Conservation (phyloP, 2,113 vertebrate species). For the Epinephelus lanceolatus region DNA sequence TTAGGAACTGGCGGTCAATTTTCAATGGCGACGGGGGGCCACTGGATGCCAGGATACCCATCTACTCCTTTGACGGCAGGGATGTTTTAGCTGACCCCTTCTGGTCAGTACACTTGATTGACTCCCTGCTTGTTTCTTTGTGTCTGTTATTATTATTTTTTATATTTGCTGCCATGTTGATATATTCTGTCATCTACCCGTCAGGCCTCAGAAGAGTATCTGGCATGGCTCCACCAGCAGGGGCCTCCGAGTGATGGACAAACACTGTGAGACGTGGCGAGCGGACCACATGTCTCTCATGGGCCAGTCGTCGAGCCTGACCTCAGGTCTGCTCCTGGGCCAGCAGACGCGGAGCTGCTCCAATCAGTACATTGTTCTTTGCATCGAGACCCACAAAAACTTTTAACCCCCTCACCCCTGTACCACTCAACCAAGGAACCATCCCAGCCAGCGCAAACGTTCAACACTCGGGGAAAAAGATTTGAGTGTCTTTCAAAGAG, state of each 20-base stretch:
- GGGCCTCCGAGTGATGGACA: constrained; percentile 88
- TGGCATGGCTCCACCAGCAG: constrained; percentile 92
- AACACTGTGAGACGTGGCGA: constrained; percentile 94
- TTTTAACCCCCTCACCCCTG: constrained; percentile 24
- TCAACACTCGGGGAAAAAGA: constrained; percentile 61
- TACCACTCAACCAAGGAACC: constrained; percentile 9
- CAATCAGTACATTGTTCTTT: constrained; percentile 91
- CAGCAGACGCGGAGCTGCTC: constrained; percentile 93
- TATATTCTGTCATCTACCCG: background rate
- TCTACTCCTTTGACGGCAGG: constrained; percentile 97
- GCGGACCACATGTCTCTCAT: constrained; percentile 85
- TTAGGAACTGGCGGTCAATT: constrained; percentile 91
- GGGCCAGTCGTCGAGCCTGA: constrained; percentile 91
- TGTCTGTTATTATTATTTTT: background rate
- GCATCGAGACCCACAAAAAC: constrained; percentile 89
- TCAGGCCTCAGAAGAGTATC: constrained; percentile 93
- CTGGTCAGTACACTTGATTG: constrained; percentile 86
- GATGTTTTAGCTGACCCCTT: constrained; percentile 91
- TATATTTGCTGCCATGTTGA: background rate
- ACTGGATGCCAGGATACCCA: constrained; percentile 87
- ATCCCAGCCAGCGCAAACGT: background rate
- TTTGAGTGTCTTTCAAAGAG: constrained; percentile 25
- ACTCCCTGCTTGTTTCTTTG: background rate
- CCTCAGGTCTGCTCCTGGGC: constrained; percentile 89
- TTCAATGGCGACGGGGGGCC: constrained; percentile 87